phyloP scores from a whole-genome alignment of 2,113 vertebrate genomes.

The Hiodon alosoides region DNA sequence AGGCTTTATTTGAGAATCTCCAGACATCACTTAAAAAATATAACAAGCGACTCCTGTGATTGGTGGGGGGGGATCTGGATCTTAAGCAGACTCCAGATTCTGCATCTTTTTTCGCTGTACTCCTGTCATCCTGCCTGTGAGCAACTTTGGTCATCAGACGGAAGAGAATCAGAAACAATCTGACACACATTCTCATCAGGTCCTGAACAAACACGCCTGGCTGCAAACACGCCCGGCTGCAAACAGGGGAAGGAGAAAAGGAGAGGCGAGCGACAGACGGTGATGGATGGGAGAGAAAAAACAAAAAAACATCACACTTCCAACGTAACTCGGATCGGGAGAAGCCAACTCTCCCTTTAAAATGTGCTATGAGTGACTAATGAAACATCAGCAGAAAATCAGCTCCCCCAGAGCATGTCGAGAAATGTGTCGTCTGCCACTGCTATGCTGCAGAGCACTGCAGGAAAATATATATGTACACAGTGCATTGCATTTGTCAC shows the following conservation, averaged over 20 bases:
- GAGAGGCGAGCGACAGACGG: not conserved
- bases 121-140: not conserved
- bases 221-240: not conserved
- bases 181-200: not conserved
- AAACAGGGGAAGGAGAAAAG: not conserved
- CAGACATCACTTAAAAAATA: not conserved
- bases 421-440: not conserved
- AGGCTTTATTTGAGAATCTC: not conserved
- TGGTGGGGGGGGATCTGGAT: not conserved
- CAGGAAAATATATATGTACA: slow-evolving; percentile 5
- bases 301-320: not conserved
- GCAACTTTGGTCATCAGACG: not conserved
- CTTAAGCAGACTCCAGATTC: not conserved
- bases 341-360: not conserved
- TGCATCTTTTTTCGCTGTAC: too few relatives aligned
- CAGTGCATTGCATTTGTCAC: slow-evolving; percentile 14
- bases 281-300: not conserved
- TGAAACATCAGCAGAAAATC: not conserved
- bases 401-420: slow-evolving; percentile 13
- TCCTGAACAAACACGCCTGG: not conserved
- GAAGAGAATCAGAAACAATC: not conserved
- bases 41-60: not conserved
- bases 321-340: too few relatives aligned
- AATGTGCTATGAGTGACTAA: slow-evolving; percentile 6
- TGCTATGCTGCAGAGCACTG: not conserved